These are phyloP conservation scores for Acanthosoma haemorrhoidale DNA, from an alignment of 2,888 invertebrate genomes.

Conservation along the genomic window DNA sequence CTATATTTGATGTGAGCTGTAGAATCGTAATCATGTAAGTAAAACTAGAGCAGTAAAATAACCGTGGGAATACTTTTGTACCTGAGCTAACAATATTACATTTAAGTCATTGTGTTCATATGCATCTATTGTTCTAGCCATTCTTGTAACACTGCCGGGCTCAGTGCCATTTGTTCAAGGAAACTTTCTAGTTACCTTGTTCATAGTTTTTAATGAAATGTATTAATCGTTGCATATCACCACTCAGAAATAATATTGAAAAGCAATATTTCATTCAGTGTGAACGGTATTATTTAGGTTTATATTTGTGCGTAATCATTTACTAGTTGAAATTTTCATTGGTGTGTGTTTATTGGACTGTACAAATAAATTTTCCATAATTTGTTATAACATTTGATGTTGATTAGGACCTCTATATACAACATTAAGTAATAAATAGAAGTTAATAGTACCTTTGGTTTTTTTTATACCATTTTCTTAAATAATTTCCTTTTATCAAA, in stretches of 20 bases:
- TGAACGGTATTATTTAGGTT: background rate
- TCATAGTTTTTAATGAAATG: background rate
- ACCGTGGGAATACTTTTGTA: constrained; percentile 8
- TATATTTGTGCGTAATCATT: background rate
- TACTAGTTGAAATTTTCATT: background rate
- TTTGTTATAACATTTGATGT: background rate
- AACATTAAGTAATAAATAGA: background rate
- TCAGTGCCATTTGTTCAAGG: background rate
- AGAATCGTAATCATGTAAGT: background rate
- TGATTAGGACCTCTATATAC: background rate
- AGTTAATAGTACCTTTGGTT: no score
- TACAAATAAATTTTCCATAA: background rate
- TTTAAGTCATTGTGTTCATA: constrained; percentile 7
- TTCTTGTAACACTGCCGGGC: constrained; percentile 11
- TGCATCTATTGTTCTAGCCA: background rate
- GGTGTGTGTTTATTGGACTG: background rate
- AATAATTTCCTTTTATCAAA: no score
- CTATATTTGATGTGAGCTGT: background rate
- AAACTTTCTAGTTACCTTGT: background rate
- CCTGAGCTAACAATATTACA: background rate
- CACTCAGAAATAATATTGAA: background rate
- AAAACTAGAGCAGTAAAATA: background rate
- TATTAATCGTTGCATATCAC: constrained; percentile 18
- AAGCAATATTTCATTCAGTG: constrained; percentile 4
- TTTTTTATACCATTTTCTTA: no score